A percentile compares a stretch with the other conserved stretches of the same genome.
phyloP scores from a whole-genome alignment of 2,888 invertebrate genomes.

The Synanthedon tipuliformis region DNA sequence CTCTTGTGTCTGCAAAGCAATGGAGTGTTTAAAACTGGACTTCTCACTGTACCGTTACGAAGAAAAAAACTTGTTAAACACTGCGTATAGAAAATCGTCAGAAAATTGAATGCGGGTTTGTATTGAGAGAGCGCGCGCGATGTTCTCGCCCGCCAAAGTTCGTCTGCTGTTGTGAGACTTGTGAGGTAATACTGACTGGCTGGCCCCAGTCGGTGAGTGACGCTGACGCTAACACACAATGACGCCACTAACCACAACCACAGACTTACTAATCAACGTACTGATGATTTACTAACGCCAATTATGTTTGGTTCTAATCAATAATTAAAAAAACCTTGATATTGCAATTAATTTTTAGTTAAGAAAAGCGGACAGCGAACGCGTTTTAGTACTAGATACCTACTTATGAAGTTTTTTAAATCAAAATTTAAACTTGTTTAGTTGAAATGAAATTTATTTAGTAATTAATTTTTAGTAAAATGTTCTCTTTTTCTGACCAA shows the following conservation, averaged over 20 bases:
- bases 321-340: too few relatives aligned
- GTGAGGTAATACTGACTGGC: neutral
- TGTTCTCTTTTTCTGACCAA: too few relatives aligned
- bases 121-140: conserved; percentile 15
- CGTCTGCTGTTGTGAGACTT: conserved; percentile 14
- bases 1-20: neutral
- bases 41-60: neutral
- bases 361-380: too few relatives aligned
- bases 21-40: conserved; percentile 1
- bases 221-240: neutral
- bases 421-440: too few relatives aligned
- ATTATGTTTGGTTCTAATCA: too few relatives aligned
- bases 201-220: neutral
- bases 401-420: too few relatives aligned
- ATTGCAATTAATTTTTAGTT: too few relatives aligned
- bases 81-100: neutral
- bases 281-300: neutral
- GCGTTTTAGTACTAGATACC: too few relatives aligned
- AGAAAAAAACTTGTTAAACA: neutral
- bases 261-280: neutral
- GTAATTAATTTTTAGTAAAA: too few relatives aligned
- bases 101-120: conserved; percentile 8
- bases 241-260: neutral
- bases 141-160: conserved; percentile 17
- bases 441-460: too few relatives aligned